Base-by-base conservation (phyloP, 2,797 vertebrate genomes). In the Hydrocynus forskahlii region DNA sequence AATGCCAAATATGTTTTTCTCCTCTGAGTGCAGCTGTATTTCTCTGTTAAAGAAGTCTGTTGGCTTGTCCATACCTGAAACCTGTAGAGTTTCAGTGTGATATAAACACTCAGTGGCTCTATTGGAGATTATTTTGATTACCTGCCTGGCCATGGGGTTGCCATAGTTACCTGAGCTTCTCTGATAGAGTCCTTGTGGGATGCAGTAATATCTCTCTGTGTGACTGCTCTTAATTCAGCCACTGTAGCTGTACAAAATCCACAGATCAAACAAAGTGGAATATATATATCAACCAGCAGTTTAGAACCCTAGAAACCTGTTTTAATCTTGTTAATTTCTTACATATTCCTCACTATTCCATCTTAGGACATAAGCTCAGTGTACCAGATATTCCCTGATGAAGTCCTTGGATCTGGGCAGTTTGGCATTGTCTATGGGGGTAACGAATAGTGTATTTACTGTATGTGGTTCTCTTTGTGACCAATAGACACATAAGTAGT, bases 371-470 rank as follows among this genome's bases (percentile, higher is more conserved):
- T 99, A 86, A 99, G 97, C 89, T 96, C 97, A 0, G 94, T 99
- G 1, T 99, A 99, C 88, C 98, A 99, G 86, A 98, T 99, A 91
- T 99, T 99, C 87, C 97, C 97, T 38, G 98, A 99, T 76, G 98
- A 99, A 85, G 97, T 99, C 71, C 89, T 99, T 10, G 98, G 98
- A 57, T 99, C 98, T 2, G 97, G 98, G 83, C 97, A 99, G 85
- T 99, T 99, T 92, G 98, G 98, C 81, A 97, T 99, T 88, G 97
- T 99, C 79, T 99, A 99, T 57, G 98, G 97, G 95, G 97, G 98
- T 99, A 93, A 84, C 91, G 82, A 29, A 57, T 43, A 45, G 35
- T 74, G 14, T 43, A 63, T 73, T 71, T 63, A 72, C 68, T 79
- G 68, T 54, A 21, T 64, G 4, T 57, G 54, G 17, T 48, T 45